These are phyloP conservation scores for Seriola rivoliana DNA, from an alignment of 2,113 vertebrate genomes.

Conservation along the genomic window DNA sequence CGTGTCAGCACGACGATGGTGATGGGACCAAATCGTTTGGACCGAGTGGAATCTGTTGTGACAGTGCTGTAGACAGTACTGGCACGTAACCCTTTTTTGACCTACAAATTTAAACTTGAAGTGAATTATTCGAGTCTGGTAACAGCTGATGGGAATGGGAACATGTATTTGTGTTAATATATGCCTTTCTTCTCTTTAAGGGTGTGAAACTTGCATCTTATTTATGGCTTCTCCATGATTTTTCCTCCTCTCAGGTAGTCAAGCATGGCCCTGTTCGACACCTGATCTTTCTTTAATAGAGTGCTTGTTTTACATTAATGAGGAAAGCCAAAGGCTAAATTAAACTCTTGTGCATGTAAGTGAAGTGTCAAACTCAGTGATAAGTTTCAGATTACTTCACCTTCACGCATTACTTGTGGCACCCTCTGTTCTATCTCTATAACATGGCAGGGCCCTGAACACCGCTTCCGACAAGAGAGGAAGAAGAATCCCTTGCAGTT, in stretches of 20 bases:
- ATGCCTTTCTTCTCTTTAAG: neutral
- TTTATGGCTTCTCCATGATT: neutral
- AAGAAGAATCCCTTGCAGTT: neutral
- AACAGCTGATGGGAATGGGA: neutral
- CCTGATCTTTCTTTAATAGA: constrained; percentile 31
- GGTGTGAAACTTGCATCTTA: neutral
- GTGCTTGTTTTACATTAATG: constrained; percentile 25
- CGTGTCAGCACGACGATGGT: constrained; percentile 50
- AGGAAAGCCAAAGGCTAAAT: constrained; percentile 32
- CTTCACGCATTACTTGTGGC: constrained; percentile 5
- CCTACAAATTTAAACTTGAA: constrained; percentile 13
- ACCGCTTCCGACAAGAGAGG: neutral
- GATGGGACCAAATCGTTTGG: constrained; percentile 41
- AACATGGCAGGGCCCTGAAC: neutral
- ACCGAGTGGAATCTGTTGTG: constrained; percentile 60
- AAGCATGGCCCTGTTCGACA: neutral
- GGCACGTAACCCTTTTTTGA: constrained; percentile 29
- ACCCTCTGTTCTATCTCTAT: neutral
- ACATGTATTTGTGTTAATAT: neutral
- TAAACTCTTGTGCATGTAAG: constrained; percentile 10
- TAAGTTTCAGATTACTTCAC: constrained; percentile 33
- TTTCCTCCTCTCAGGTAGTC: neutral
- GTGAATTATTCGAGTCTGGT: neutral
- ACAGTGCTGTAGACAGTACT: constrained; percentile 52
- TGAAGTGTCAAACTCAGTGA: constrained; percentile 33